Percentiles rank a stretch among this genome's conserved stretches.
Evolutionary conservation across 2,113 vertebrate species (phyloP).

Genomic region (Apaloderma vittatum): DNA sequence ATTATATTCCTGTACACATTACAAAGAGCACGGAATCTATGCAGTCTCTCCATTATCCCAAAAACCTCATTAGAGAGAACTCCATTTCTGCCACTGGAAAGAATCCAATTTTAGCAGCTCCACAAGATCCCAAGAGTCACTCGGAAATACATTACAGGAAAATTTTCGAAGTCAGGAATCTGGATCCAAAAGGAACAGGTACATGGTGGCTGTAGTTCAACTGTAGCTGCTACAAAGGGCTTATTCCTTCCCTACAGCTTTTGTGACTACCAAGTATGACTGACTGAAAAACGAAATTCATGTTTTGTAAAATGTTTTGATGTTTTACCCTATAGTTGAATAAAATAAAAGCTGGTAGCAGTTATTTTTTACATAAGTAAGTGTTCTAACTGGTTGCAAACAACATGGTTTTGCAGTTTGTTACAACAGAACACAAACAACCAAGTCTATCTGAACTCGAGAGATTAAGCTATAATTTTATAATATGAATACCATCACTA

Average conservation of each 20-base stretch:
- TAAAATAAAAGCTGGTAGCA: background rate
- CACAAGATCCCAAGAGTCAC: background rate
- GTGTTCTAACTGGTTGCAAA: background rate
- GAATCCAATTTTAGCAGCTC: background rate
- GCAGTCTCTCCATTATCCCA: background rate
- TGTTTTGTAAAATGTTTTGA: background rate
- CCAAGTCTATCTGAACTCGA: background rate
- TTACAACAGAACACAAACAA: background rate
- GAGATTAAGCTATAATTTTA: background rate
- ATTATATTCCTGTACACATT: background rate
- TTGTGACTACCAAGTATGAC: background rate
- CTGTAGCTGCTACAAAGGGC: background rate
- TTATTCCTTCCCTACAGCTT: background rate
- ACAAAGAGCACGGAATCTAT: background rate
- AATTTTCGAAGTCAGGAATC: background rate
- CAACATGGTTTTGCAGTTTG: accelerated
- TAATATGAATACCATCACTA: background rate
- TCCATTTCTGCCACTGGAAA: background rate
- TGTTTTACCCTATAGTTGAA: background rate
- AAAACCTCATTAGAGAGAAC: background rate
- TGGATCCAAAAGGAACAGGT: background rate
- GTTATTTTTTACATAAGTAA: background rate
- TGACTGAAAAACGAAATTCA: background rate
- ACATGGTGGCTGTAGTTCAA: background rate
- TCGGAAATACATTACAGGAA: background rate